A percentile compares a stretch with the other conserved stretches of the same genome.
phyloP scores from a whole-genome alignment of 2,113 vertebrate genomes.

The Capreolus pygargus region DNA sequence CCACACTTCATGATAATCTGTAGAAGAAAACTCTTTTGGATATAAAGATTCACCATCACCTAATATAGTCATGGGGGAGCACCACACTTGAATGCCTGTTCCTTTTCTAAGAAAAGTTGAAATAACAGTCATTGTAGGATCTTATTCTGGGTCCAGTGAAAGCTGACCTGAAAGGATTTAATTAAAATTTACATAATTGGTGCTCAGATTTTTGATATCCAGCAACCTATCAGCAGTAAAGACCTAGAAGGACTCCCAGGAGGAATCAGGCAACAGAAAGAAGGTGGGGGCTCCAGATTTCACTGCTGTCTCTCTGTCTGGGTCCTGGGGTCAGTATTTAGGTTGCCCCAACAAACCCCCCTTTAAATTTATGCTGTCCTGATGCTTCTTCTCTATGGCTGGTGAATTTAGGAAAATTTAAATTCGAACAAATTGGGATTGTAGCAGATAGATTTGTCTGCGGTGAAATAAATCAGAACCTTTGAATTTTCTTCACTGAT shows the following conservation, averaged over 20 bases:
- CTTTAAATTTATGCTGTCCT: background rate
- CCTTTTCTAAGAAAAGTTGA: background rate
- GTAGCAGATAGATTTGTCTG: background rate
- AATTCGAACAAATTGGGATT: background rate
- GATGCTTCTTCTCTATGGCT: background rate
- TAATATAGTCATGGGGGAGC: background rate
- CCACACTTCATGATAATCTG: background rate
- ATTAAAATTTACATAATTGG: background rate
- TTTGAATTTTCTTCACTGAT: background rate
- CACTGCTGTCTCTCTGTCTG: background rate
- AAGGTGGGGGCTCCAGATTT: background rate
- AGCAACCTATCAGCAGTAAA: background rate
- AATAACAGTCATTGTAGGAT: background rate
- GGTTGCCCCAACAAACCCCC: background rate
- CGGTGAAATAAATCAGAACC: background rate
- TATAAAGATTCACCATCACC: background rate
- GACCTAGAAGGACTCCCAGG: background rate
- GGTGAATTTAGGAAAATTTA: background rate
- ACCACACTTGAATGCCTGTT: background rate
- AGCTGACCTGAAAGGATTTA: background rate
- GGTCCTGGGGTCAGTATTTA: background rate
- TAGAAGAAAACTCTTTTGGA: background rate
- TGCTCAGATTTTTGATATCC: background rate
- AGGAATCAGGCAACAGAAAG: background rate
- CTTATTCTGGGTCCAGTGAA: background rate